Evolutionary conservation across 2,797 vertebrate species (phyloP), one percentile per base, ranked within the genome.

Genomic region (Allobates femoralis): DNA sequence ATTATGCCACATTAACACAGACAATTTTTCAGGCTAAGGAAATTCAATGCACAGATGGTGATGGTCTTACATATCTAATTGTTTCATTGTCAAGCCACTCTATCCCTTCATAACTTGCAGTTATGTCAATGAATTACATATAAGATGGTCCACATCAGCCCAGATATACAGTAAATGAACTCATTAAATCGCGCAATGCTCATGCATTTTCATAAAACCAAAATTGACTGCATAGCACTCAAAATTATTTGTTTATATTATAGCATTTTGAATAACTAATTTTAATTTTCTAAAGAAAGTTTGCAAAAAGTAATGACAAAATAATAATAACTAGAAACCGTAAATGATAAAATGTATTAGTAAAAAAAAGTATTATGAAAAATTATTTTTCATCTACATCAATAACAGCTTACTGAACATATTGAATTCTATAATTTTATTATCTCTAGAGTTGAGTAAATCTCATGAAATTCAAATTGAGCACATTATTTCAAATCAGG

Each of bases 1-100:
- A 77, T 86, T 86, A 81, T 77, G 51, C 80, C 71, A 76, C 73
- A 78, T 83, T 86, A 86, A 50, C 60, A 77, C 69, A 77, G n/a
- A 23, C 73, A 77, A 26, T 69, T 77, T 86, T 18, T 83, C 26
- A 56, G 18, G 80, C 71, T 23, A 34, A 58, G 79, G 77, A 69
- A 76, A 86, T 50, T 37, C 34, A 77, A 46, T 60, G 46, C 60
- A 86, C 79, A 83, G 60, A 86, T 82, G 85, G 60, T 34, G 62
- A 77, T 37, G 75, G 73, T 78, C 62, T 60, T 51, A 78, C 28
- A 83, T 77, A 60, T 76, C 74, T 87, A 78, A 83, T 86, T 75
- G 67, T 81, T 67, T 53, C 53, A 83, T 73, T 79, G 58, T 83
- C 62, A n/a, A 75, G 53, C 60, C 34, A 83, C 69, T 83, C 55